phyloP scores from a whole-genome alignment of 2,113 vertebrate species.

The Saccopteryx bilineata region DNA sequence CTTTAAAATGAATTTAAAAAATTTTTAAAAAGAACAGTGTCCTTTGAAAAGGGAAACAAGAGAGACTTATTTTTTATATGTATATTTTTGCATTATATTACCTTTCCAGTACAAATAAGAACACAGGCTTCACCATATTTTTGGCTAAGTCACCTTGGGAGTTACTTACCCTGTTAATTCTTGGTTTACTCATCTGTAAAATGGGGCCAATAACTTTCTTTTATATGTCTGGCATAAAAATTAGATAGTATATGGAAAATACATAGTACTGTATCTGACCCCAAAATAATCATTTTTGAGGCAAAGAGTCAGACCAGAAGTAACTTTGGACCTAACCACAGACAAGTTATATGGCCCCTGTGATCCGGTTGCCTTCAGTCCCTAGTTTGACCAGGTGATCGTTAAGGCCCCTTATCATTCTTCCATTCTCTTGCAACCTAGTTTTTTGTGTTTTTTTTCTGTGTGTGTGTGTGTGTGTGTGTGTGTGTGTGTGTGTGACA shows the following conservation, averaged over 20 bases:
- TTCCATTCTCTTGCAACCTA: background rate
- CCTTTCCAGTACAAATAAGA: slow-evolving; percentile 37
- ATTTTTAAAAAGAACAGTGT: background rate
- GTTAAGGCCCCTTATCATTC: background rate
- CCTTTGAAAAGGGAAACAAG: slow-evolving; percentile 17
- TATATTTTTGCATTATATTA: background rate
- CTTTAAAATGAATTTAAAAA: too few species aligned
- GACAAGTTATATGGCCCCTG: background rate
- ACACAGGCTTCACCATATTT: background rate
- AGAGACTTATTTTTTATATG: background rate
- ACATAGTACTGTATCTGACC: background rate
- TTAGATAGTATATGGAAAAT: background rate
- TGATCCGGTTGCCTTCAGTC: background rate
- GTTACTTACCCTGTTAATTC: slow-evolving; percentile 3
- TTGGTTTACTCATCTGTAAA: background rate
- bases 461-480: too few species aligned
- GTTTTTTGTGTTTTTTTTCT: background rate
- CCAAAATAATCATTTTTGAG: background rate
- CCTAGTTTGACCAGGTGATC: background rate
- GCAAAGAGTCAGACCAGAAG: background rate
- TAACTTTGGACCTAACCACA: background rate
- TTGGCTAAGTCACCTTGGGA: background rate
- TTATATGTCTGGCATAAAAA: background rate
- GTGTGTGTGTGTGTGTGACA: too few species aligned
- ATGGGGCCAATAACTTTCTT: background rate